Percentiles rank a stretch among this genome's conserved stretches.
Conservation (phyloP, 53 echinoderm and acorn worm genomes). For the Actinopyga echinites region DNA sequence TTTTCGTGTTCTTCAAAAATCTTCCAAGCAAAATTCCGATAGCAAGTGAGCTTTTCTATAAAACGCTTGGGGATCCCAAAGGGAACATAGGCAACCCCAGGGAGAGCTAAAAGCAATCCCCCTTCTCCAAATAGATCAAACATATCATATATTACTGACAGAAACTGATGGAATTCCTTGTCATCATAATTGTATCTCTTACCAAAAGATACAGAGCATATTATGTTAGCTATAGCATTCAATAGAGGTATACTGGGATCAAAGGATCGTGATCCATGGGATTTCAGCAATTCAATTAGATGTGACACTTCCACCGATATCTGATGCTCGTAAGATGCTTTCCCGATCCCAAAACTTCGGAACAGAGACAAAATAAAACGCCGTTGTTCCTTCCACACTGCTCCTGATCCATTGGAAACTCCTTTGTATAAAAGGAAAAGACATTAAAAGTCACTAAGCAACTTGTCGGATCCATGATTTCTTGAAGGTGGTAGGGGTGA, state of each 20-base stretch:
- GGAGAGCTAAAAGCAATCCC: constrained; percentile 39
- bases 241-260: constrained; percentile 36
- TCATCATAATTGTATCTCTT: constrained; percentile 57
- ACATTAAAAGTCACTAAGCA: too few relatives aligned
- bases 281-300: constrained; percentile 36
- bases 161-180: constrained; percentile 36
- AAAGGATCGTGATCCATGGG: constrained; percentile 47
- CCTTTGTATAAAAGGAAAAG: not conserved
- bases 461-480: too few relatives aligned
- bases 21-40: constrained; percentile 22
- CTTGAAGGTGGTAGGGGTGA: too few relatives aligned
- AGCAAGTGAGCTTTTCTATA: constrained; percentile 28
- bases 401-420: constrained; percentile 40
- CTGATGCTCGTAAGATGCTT: constrained; percentile 55
- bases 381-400: constrained; percentile 64
- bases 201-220: constrained; percentile 54
- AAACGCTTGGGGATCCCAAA: constrained; percentile 46
- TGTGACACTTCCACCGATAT: constrained; percentile 57
- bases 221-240: constrained; percentile 58
- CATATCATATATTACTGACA: constrained; percentile 45
- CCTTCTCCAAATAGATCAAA: constrained; percentile 51
- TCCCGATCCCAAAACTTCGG: constrained; percentile 68
- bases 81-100: constrained; percentile 48
- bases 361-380: constrained; percentile 64
- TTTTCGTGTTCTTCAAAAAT: constrained; percentile 49